Evolutionary conservation across 2,113 vertebrate species (phyloP).

Genomic region (Coregonus clupeaformis): DNA sequence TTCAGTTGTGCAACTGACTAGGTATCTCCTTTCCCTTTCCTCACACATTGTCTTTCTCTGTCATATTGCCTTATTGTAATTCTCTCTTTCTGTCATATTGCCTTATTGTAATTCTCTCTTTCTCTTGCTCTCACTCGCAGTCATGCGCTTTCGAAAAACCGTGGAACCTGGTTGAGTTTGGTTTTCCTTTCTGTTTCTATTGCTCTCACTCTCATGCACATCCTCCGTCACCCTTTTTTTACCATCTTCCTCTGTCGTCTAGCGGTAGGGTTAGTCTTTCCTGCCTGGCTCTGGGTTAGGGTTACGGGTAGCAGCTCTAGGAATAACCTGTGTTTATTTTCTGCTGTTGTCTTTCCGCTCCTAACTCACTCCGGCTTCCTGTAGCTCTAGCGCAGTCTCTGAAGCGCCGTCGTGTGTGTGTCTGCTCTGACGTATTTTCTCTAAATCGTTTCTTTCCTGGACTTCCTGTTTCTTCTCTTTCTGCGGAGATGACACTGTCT

Average conservation of each 20-base stretch:
- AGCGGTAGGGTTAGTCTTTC: slow-evolving; percentile 17
- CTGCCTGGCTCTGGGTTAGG: not conserved
- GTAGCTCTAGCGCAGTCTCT: slow-evolving; percentile 20
- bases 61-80: not conserved
- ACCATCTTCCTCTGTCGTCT: slow-evolving; percentile 10
- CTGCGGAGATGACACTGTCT: slow-evolving; percentile 31
- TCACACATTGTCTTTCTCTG: not conserved
- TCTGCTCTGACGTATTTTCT: slow-evolving; percentile 12
- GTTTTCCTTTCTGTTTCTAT: slow-evolving; percentile 41
- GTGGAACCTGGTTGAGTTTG: slow-evolving; percentile 31
- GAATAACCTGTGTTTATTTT: not conserved
- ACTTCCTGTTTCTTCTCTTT: slow-evolving; percentile 29
- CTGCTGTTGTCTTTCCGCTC: slow-evolving; percentile 20
- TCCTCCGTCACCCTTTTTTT: slow-evolving; percentile 18
- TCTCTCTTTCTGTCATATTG: no score
- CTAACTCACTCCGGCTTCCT: slow-evolving; percentile 25
- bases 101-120: not conserved
- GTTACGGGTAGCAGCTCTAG: no score
- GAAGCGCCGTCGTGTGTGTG: slow-evolving; percentile 24
- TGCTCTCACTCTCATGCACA: not conserved
- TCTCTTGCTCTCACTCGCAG: not conserved
- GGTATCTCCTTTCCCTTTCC: not conserved
- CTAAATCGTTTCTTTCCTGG: slow-evolving; percentile 27
- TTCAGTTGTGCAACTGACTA: no score
- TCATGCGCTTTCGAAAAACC: not conserved